Evolutionary conservation across 2,888 invertebrate genomes (phyloP), one percentile per base, ranked within the genome.

Genomic region (Volucella zonaria): DNA sequence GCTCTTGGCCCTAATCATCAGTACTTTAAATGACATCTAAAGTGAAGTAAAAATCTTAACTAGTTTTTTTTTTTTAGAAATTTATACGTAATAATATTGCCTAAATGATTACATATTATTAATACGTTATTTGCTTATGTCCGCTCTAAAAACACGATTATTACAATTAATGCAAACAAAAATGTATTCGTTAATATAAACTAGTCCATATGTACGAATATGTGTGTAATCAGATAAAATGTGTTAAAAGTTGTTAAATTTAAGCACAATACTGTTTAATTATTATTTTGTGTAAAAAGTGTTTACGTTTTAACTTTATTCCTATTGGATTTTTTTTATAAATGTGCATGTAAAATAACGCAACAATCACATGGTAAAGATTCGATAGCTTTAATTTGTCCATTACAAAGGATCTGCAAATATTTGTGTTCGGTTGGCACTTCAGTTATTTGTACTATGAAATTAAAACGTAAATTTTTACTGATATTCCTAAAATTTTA

Each of bases 31-130:
- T 61, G 49, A 11, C 38, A 49, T 70, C 77, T 70, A 78, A 64
- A 42, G 23, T 64, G 49, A 70, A 56, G 47, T 78, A 42, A 38
- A 62, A 56, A 54, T 56, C n/a, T 78, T 56, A 61, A 23, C 71
- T 73, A 73, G 14, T 38, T 71, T 52, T 56, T 52, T 56, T 31
- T 6, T 31, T 31, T 31, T 31, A 23, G 11, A 18, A 47, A 61
- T 31, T 40, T 10, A 31, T 31, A 52, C 9, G 31, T 51, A 52
- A 40, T 51, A n/a, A n/a, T 49, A 58, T 71, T 47, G 15, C 47
- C 45, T 70, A 68, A 15, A 31, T 31, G 8, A 11, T 68, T 31
- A 56, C 43, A 12, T 56, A 23, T 31, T 31, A 31, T 31, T 31
- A 23, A 52, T 43, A 54, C 40, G 10, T 10, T 51, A 15, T 14